A percentile compares a stretch with the other conserved stretches of the same genome.
These are phyloP conservation scores for Limnephilus marmoratus DNA, from an alignment of 2,888 invertebrate species.

Conservation along the genomic window DNA sequence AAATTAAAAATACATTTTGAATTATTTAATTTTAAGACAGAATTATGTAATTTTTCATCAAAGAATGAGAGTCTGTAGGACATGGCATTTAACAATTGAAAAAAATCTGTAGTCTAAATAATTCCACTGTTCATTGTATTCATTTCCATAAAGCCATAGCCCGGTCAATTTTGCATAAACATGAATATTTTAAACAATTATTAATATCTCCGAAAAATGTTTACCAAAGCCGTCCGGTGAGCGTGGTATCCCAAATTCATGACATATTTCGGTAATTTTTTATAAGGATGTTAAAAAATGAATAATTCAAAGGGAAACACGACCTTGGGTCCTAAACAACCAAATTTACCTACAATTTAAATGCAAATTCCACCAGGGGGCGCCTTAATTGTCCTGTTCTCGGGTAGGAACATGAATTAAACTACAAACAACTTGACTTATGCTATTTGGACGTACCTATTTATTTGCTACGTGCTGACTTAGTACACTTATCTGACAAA, in stretches of 20 bases:
- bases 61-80: no score
- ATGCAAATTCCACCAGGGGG: conserved; percentile 4
- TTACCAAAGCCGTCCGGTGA: background rate
- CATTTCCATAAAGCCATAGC: background rate
- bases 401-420: background rate
- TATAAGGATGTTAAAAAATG: conserved; percentile 11
- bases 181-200: background rate
- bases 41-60: no score
- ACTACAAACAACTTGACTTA: conserved; percentile 25
- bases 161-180: background rate
- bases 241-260: conserved; percentile 13
- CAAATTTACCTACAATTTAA: conserved; percentile 14
- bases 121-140: background rate
- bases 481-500: background rate
- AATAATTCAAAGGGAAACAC: conserved; percentile 20
- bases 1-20: no score
- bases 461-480: background rate
- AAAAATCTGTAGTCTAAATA: background rate
- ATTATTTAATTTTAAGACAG: no score
- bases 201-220: background rate
- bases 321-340: conserved; percentile 16
- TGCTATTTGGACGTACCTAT: background rate
- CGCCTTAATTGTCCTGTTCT: background rate
- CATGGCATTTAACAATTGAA: background rate
- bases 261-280: conserved; percentile 16